A percentile compares a stretch with the other conserved stretches of the same genome.
These are phyloP conservation scores for Pitangus sulphuratus DNA, from an alignment of 2,797 vertebrate species.

Conservation along the genomic window DNA sequence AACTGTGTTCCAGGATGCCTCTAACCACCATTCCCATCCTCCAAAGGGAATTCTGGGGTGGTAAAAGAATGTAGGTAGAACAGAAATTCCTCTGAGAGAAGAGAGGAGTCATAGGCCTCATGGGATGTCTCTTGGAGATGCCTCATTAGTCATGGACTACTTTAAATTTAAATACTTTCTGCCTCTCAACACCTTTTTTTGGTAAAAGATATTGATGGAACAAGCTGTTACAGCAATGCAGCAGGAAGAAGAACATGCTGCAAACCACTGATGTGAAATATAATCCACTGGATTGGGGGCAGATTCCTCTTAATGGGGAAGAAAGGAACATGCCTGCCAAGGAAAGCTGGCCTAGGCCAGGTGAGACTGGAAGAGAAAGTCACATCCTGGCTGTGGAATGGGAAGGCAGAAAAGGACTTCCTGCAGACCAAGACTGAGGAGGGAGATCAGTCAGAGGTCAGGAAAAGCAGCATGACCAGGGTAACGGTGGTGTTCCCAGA, in stretches of 20 bases:
- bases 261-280: neutral
- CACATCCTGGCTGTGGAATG: neutral
- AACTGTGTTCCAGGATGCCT: neutral
- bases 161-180: neutral
- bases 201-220: neutral
- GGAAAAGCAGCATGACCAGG: neutral
- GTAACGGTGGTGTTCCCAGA: neutral
- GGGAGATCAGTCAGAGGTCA: neutral
- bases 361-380: neutral
- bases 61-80: neutral
- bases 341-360: neutral
- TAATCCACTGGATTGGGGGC: neutral
- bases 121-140: neutral
- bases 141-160: neutral
- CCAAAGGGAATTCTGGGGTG: neutral
- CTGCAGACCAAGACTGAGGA: neutral
- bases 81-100: neutral
- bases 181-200: neutral
- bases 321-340: neutral
- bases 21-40: neutral
- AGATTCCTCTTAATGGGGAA: neutral
- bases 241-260: neutral
- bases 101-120: neutral
- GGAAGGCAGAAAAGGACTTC: neutral
- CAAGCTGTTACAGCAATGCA: neutral